Evolutionary conservation across 2,797 vertebrate species (phyloP).

Genomic region (Calcarius lapponicus): DNA sequence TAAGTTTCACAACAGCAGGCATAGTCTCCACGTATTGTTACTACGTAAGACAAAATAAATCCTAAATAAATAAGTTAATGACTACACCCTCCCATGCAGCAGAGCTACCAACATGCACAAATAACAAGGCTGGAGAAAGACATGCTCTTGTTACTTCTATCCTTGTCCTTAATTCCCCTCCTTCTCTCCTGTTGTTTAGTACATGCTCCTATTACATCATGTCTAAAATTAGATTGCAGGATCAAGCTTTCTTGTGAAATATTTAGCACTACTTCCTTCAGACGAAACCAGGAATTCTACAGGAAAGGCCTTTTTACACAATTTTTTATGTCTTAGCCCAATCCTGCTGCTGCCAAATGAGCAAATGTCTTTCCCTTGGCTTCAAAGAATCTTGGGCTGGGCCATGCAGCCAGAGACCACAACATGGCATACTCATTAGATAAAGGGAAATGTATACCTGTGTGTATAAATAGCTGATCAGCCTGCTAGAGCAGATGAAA

Average conservation of each 20-base stretch:
- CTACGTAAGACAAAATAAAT: not conserved
- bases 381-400: not conserved
- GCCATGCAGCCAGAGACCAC: not conserved
- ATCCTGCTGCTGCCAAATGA: not conserved
- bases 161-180: conserved; percentile 43
- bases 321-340: not conserved
- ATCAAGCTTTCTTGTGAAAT: conserved; percentile 49
- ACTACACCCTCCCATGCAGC: not conserved
- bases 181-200: conserved; percentile 25
- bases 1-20: not conserved
- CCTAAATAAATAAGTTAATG: not conserved
- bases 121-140: not conserved
- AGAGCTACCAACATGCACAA: not conserved
- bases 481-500: not conserved
- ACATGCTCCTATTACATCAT: conserved; percentile 33
- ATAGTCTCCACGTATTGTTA: not conserved
- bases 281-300: not conserved
- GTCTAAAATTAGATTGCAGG: conserved; percentile 47
- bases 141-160: not conserved
- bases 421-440: conserved; percentile 28
- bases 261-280: conserved; percentile 28
- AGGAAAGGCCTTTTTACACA: conserved; percentile 26
- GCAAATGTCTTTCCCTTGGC: conserved; percentile 21
- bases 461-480: not conserved
- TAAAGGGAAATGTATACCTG: conserved; percentile 14